Base-by-base conservation (phyloP, 1,140 invertebrate species). In the Holotrichia oblita region DNA sequence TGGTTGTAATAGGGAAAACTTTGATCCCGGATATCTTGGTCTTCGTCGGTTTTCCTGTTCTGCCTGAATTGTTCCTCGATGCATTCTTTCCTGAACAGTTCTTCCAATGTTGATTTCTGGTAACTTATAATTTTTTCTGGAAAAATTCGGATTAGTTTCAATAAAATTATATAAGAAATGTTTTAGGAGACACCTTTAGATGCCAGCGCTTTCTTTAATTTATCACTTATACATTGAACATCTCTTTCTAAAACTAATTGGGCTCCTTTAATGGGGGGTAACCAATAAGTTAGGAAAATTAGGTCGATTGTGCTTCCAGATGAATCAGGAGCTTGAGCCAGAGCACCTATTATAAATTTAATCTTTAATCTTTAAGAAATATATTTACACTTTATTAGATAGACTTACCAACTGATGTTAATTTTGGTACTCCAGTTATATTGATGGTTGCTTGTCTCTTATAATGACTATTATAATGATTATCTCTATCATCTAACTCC, bases 221-320 rank as follows among this genome's bases (percentile, higher is more conserved):
- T 88, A 73, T 86, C 82, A 27, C 80, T 80, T 34, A 90, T 89
- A 78, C 89, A 90, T 22, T 89, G 55, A 12, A 79, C 75, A 24
- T 91, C 89, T 72, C 86, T 83, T 61, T 88, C 85, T 9, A 88
- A 34, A 7, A 90, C 79, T 73, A 89, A 83, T 41, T 88, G 80
- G 0, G 87, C 83, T 17, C 85, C 81, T 6, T 86, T 83, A 73
- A 87, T 87, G 0, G 88, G 78, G 14, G 89, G 88, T 64, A 89
- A 80, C 89, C 89, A 91, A 81, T 89, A 90, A 40, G 89, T 91
- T 9, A 90, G 85, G 79, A 91, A 90, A 27, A 91, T 82, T 12
- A 91, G 76, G 84, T 91, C 90, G 12, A 90, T 81, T 4, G 88
- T 82, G 80, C 83, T 85, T 73, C 82, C 81, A 20, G 80, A 75